phyloP scores from a whole-genome alignment of 2,113 vertebrate genomes.

The Gnathonemus echidnorhynchus region DNA sequence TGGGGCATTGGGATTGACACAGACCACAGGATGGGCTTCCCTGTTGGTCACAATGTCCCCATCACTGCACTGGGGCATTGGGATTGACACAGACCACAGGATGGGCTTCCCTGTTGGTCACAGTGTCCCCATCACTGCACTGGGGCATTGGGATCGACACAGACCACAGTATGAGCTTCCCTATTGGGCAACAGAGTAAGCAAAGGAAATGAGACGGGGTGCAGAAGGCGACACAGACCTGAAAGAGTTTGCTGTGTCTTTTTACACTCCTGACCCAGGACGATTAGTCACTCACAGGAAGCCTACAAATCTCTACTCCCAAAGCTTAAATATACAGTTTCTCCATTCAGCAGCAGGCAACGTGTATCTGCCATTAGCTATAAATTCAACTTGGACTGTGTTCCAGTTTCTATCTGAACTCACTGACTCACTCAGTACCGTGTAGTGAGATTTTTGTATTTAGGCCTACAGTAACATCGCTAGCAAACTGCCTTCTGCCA shows the following conservation, averaged over 20 bases:
- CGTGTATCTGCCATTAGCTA: neutral
- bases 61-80: too few species aligned
- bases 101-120: neutral
- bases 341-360: neutral
- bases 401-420: neutral
- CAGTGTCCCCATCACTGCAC: too few species aligned
- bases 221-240: neutral
- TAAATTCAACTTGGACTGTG: neutral
- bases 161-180: too few species aligned
- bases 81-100: too few species aligned
- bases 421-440: neutral
- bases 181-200: neutral
- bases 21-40: too few species aligned
- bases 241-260: neutral
- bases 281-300: neutral
- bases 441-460: neutral
- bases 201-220: neutral
- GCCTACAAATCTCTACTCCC: neutral
- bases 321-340: neutral
- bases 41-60: too few species aligned
- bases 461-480: neutral
- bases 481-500: neutral
- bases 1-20: too few species aligned
- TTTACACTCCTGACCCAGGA: neutral
- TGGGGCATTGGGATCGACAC: too few species aligned